A percentile compares a stretch with the other conserved stretches of the same genome.
Evolutionary conservation across 2,113 vertebrate species (phyloP).

Genomic region (Malurus alboscapulatus): DNA sequence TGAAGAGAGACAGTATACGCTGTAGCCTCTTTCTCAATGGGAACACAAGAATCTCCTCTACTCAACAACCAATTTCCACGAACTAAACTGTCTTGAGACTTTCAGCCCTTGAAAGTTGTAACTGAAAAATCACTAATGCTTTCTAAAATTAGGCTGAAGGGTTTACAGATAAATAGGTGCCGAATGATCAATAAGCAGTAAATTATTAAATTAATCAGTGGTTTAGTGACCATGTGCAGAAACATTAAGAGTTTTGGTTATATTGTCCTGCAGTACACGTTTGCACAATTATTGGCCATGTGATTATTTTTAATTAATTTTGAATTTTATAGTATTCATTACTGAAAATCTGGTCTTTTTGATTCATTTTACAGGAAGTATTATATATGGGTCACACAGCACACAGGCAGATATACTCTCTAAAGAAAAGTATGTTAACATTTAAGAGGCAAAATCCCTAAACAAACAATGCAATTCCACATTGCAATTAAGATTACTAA

Average conservation of each 20-base stretch:
- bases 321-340: background rate
- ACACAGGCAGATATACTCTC: background rate
- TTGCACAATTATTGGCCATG: background rate
- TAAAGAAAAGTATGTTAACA: background rate
- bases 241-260: background rate
- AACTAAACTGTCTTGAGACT: background rate
- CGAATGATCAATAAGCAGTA: background rate
- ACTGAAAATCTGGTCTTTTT: background rate
- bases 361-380: background rate
- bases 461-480: background rate
- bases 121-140: background rate
- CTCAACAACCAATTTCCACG: background rate
- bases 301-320: background rate
- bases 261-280: background rate
- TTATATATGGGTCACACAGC: background rate
- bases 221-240: background rate
- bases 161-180: background rate
- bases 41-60: background rate
- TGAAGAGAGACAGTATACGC: background rate
- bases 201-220: background rate
- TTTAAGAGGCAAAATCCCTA: background rate
- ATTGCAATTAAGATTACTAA: background rate
- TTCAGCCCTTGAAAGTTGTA: background rate
- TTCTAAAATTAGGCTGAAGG: background rate
- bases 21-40: background rate